phyloP scores from a whole-genome alignment of 2,113 vertebrate species.

The Eulemur macaco region DNA sequence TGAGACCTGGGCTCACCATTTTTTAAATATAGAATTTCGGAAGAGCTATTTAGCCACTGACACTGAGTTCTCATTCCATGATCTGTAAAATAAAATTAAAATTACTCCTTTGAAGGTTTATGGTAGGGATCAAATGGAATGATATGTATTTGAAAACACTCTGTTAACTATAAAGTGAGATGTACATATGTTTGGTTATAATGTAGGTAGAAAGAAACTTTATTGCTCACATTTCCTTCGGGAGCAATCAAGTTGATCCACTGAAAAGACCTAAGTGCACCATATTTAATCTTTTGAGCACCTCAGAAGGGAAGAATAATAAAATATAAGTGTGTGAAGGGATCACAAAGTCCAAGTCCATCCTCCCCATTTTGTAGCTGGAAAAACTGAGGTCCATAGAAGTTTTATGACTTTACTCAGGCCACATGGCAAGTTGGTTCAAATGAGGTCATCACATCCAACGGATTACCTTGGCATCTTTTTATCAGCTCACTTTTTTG shows the following conservation, averaged over 20 bases:
- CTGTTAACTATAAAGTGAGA: background rate
- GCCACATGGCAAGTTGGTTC: background rate
- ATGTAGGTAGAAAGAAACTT: background rate
- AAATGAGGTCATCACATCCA: background rate
- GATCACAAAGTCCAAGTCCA: background rate
- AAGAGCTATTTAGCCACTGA: background rate
- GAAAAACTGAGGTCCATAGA: background rate
- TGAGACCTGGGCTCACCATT: background rate
- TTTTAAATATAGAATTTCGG: background rate
- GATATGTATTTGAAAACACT: background rate
- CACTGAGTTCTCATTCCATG: background rate
- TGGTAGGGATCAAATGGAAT: background rate
- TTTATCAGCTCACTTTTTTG: slow-evolving; percentile 4
- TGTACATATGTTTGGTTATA: background rate
- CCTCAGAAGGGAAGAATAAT: background rate
- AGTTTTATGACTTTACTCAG: background rate
- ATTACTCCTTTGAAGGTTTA: background rate
- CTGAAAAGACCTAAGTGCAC: accelerated
- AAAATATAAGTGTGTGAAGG: background rate
- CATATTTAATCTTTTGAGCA: background rate
- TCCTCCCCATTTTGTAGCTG: background rate
- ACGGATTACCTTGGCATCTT: background rate
- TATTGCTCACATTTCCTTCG: background rate
- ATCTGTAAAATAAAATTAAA: background rate
- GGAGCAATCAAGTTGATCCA: background rate